phyloP scores from a whole-genome alignment of 1,140 invertebrate genomes.

The Acromyrmex echinatior region DNA sequence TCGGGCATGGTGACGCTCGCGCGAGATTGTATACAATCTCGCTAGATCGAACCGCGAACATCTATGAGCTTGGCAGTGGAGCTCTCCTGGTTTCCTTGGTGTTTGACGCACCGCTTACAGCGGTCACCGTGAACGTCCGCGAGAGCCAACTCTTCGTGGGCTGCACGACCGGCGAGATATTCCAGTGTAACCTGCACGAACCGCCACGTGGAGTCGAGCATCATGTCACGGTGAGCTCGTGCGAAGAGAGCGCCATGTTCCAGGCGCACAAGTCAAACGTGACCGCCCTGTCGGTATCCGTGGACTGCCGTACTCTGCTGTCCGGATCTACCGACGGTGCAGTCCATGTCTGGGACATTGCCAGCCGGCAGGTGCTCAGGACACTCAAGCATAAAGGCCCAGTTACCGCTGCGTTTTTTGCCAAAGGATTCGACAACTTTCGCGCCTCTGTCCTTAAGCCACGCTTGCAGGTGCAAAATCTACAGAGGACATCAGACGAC shows the following conservation, averaged over 20 bases:
- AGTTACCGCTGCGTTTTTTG: slow-evolving; percentile 91
- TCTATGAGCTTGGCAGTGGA: slow-evolving; percentile 92
- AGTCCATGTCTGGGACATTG: slow-evolving; percentile 93
- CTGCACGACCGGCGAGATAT: slow-evolving; percentile 90
- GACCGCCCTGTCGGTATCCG: slow-evolving; percentile 90
- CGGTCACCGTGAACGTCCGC: slow-evolving; percentile 90
- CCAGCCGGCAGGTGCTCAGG: slow-evolving; percentile 90
- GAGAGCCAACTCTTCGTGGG: slow-evolving; percentile 93
- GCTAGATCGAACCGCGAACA: slow-evolving; percentile 93
- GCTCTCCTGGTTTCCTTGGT: slow-evolving; percentile 90
- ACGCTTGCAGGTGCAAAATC: slow-evolving; percentile 78
- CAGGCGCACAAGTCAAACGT: slow-evolving; percentile 90
- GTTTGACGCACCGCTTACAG: slow-evolving; percentile 90
- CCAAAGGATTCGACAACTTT: slow-evolving; percentile 85
- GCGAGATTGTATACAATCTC: slow-evolving; percentile 92
- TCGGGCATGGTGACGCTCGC: slow-evolving; percentile 88
- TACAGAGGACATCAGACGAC: slow-evolving; percentile 82
- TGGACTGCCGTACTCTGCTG: slow-evolving; percentile 90
- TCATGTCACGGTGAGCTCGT: slow-evolving; percentile 87
- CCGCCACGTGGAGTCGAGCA: slow-evolving; percentile 90
- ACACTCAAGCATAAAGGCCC: slow-evolving; percentile 91
- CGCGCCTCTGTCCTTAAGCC: slow-evolving; percentile 83
- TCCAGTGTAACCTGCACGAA: slow-evolving; percentile 89
- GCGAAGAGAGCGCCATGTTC: slow-evolving; percentile 83
- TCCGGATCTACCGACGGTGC: slow-evolving; percentile 92